Conservation (phyloP, 2,113 vertebrate genomes). For the Peromyscus californicus region DNA sequence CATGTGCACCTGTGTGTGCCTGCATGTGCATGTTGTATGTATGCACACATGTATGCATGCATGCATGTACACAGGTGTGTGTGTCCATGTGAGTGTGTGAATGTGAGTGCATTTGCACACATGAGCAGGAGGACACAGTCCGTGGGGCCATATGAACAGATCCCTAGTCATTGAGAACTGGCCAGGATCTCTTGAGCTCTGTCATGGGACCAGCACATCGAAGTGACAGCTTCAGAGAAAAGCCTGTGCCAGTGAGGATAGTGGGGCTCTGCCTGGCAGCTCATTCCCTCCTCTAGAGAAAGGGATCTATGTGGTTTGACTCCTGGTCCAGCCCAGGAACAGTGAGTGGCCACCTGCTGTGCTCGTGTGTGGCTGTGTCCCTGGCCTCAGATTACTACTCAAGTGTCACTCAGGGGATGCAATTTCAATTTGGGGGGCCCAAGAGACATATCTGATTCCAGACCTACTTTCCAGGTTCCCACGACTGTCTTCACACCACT, state of each 20-base stretch:
- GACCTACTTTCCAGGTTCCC: conserved; percentile 89
- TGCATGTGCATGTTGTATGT: not conserved
- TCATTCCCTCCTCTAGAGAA: not conserved
- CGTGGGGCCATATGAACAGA: not conserved
- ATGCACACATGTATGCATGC: not conserved
- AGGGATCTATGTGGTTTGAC: not conserved
- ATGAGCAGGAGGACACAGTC: not conserved
- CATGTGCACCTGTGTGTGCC: not conserved
- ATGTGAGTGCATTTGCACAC: not conserved
- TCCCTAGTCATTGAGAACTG: too few species aligned
- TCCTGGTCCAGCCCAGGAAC: not conserved
- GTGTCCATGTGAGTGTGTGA: not conserved
- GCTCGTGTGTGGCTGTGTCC: not conserved
- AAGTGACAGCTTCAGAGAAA: not conserved
- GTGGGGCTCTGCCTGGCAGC: fast-evolving
- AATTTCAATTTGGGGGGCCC: not conserved
- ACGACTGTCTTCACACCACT: conserved; percentile 97
- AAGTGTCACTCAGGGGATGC: not conserved
- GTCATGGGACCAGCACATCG: not conserved
- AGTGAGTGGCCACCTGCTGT: not conserved
- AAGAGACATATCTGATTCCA: not conserved
- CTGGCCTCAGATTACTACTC: not conserved
- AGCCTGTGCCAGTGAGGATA: not conserved
- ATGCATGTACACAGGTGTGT: not conserved
- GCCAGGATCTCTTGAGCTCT: not conserved